Base-by-base conservation (phyloP, 2,888 invertebrate genomes). In the Griposia aprilina region DNA sequence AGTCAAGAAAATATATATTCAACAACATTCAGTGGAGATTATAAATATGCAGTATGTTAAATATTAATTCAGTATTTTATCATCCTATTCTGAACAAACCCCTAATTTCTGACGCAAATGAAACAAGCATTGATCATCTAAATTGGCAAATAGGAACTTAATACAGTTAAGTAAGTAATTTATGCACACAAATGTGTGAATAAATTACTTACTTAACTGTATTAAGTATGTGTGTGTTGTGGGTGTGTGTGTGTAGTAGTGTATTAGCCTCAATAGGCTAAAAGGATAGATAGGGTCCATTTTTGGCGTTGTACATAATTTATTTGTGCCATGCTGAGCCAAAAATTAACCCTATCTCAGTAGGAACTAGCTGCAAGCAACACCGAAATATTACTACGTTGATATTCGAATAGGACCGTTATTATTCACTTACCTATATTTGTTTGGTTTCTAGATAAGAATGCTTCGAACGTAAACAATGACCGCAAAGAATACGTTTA, bases 391-490 rank as follows among this genome's bases (percentile, higher is more conserved):
- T 57, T n/a, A 1, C 23, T 30, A 36, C 36, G n/a, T 36, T 36
- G 6, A 17, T 36, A 55, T 6, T 15, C 6, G 8, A 68, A 36
- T n/a, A 2, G 36, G 4, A 17, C n/a, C 17, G 60, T 59, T 59
- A n/a, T 62, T n/a, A 69, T n/a, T 69, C 6, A 36, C n/a, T 13
- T 69, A 63, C 62, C 3, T 13, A 26, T n/a, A 36, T 26, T 6
- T 82, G 6, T 52, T 66, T 2, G 15, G 2, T 77, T 30, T 23
- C 62, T 26, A 36, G 36, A 84, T 69, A 70, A 63, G 17, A 68
- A 45, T 60, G 7, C 10, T 45, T 57, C n/a, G 5, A 59, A 41
- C 4, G 36, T 59, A 86, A 73, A 86, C 57, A 83, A 69, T 60
- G 17, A 66, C 11, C 11, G 2, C 59, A 63, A 55, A 59, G 23